Conservation (phyloP, 2,113 vertebrate genomes). For the Copsychus sechellarum region DNA sequence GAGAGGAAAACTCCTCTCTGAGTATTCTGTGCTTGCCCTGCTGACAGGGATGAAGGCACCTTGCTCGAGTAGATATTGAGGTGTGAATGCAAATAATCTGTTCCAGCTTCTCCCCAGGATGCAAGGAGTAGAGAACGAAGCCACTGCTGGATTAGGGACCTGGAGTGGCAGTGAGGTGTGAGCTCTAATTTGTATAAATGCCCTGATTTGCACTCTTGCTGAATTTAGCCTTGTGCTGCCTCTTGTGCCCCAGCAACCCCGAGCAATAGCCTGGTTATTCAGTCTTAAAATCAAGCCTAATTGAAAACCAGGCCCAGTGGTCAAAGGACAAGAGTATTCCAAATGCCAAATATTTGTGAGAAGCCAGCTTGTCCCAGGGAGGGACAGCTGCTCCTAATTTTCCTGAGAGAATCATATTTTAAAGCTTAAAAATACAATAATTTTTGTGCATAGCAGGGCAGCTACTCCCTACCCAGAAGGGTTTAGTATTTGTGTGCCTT, state of each 20-base stretch:
- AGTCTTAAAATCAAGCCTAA: conserved; percentile 25
- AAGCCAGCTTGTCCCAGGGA: conserved; percentile 59
- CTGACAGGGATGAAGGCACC: neutral
- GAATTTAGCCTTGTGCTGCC: neutral
- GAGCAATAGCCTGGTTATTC: neutral
- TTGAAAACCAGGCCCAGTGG: conserved; percentile 37
- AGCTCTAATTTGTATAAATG: neutral
- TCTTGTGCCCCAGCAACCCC: neutral
- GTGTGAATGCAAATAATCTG: too few species aligned
- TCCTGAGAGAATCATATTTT: conserved; percentile 57
- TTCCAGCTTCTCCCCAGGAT: neutral
- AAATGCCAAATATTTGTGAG: conserved; percentile 58
- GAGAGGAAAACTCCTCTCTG: neutral
- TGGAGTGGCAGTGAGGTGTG: neutral
- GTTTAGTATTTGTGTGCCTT: conserved; percentile 57
- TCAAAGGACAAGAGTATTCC: conserved; percentile 41
- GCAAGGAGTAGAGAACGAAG: neutral
- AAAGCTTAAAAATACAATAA: conserved; percentile 67
- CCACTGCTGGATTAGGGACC: neutral
- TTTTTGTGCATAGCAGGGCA: conserved; percentile 60
- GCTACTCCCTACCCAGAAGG: conserved; percentile 67
- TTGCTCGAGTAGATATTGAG: accelerated
- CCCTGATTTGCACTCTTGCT: neutral
- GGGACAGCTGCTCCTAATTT: conserved; percentile 66
- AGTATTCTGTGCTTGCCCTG: neutral